Percentiles rank a stretch among this genome's conserved stretches.
Evolutionary conservation across 2,113 vertebrate genomes (phyloP).

Genomic region (Malurus melanocephalus): DNA sequence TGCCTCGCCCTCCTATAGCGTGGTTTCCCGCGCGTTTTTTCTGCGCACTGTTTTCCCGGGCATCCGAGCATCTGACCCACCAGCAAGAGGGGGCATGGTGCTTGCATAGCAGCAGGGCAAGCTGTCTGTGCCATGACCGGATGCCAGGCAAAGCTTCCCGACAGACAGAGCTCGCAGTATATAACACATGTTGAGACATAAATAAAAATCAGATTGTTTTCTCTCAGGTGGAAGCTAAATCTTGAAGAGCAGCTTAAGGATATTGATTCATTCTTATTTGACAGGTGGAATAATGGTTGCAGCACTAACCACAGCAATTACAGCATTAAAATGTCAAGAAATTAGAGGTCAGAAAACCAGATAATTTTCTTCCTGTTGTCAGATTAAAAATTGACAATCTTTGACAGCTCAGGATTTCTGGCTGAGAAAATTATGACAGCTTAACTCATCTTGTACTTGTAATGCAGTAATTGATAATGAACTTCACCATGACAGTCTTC

Average conservation of each 20-base stretch:
- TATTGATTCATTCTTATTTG: slow-evolving; percentile 87
- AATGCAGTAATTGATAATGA: slow-evolving; percentile 83
- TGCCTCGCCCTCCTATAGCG: too few relatives aligned
- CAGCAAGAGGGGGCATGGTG: too few relatives aligned
- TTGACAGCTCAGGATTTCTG: slow-evolving; percentile 80
- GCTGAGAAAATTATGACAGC: slow-evolving; percentile 84
- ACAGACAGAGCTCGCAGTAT: too few relatives aligned
- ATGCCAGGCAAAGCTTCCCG: too few relatives aligned
- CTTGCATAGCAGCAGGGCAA: too few relatives aligned
- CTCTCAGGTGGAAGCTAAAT: slow-evolving; percentile 55
- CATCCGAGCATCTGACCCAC: too few relatives aligned
- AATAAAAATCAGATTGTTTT: too few relatives aligned
- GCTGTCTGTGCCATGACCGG: too few relatives aligned
- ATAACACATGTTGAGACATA: too few relatives aligned
- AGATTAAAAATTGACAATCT: slow-evolving; percentile 84
- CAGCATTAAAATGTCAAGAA: slow-evolving; percentile 91
- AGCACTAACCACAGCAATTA: slow-evolving; percentile 88
- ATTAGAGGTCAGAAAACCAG: slow-evolving; percentile 88
- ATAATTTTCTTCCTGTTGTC: slow-evolving; percentile 86
- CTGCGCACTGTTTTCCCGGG: too few relatives aligned
- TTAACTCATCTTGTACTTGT: slow-evolving; percentile 85
- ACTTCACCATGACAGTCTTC: slow-evolving; percentile 85
- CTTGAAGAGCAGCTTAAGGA: slow-evolving; percentile 73
- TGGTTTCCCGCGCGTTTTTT: too few relatives aligned
- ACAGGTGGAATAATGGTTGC: slow-evolving; percentile 83